These are phyloP conservation scores for Nemotelus nigrinus DNA, from an alignment of 2,888 invertebrate genomes.

Conservation along the genomic window DNA sequence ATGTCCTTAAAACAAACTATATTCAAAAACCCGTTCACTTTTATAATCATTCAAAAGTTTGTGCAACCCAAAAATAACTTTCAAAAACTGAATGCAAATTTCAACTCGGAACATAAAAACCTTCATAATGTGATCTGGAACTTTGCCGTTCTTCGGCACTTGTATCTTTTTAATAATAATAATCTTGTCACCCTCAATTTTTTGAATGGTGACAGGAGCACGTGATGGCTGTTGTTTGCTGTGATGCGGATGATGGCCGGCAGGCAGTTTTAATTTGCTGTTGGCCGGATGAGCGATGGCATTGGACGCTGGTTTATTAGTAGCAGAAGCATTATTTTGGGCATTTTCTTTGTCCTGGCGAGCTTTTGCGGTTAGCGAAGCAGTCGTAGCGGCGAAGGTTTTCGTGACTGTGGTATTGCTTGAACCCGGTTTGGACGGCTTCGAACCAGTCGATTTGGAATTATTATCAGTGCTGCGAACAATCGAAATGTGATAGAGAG, in stretches of 20 bases:
- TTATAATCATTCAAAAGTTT: neutral
- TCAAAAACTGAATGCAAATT: slow-evolving; percentile 11
- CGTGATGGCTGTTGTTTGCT: slow-evolving; percentile 52
- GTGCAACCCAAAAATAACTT: slow-evolving; percentile 43
- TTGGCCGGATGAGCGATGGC: slow-evolving; percentile 9
- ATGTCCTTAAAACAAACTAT: neutral
- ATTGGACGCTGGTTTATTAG: slow-evolving; percentile 33
- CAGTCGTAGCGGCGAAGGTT: slow-evolving; percentile 34
- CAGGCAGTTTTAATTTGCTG: neutral
- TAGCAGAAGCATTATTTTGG: slow-evolving; percentile 16
- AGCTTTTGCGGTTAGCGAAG: slow-evolving; percentile 6
- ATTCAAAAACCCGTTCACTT: neutral
- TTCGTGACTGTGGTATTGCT: slow-evolving; percentile 35
- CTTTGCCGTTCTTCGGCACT: slow-evolving; percentile 64
- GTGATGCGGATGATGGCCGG: neutral
- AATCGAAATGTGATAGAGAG: slow-evolving; percentile 62
- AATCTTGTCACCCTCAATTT: slow-evolving; percentile 65
- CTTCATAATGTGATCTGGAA: slow-evolving; percentile 63
- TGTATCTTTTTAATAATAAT: slow-evolving; percentile 64
- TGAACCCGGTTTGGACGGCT: slow-evolving; percentile 53
- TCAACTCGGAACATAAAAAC: slow-evolving; percentile 57
- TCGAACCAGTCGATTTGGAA: slow-evolving; percentile 56
- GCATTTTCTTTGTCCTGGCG: slow-evolving; percentile 18
- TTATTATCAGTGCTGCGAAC: slow-evolving; percentile 58
- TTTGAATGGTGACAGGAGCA: slow-evolving; percentile 63